Conservation (phyloP, 2,797 vertebrate species). For the Hyperoplus immaculatus region DNA sequence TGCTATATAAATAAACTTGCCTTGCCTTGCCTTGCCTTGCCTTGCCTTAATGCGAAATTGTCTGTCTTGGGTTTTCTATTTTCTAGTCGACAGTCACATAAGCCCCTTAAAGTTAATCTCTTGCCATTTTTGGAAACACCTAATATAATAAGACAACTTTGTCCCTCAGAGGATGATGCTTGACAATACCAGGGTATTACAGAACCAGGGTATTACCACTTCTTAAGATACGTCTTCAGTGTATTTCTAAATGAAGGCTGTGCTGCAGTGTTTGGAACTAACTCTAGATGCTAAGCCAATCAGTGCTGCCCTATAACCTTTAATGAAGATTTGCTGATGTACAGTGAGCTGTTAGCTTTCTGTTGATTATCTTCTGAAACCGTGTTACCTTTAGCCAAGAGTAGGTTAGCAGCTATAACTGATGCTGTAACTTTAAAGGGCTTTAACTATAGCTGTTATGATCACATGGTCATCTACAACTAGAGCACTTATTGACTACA, state of each 20-base stretch:
- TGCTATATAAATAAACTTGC: no score
- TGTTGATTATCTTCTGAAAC: not conserved
- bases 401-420: slow-evolving; percentile 14
- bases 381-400: not conserved
- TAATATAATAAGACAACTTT: slow-evolving; percentile 57
- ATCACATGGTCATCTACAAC: not conserved
- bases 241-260: slow-evolving; percentile 39
- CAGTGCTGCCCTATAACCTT: not conserved
- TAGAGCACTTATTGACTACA: not conserved
- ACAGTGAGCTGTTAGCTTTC: not conserved
- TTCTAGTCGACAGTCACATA: slow-evolving; percentile 48
- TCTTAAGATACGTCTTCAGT: slow-evolving; percentile 51
- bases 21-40: no score
- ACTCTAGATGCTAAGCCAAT: slow-evolving; percentile 24
- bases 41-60: slow-evolving; percentile 4
- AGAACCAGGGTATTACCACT: slow-evolving; percentile 39
- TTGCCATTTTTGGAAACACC: slow-evolving; percentile 58
- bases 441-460: not conserved
- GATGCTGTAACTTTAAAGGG: not conserved
- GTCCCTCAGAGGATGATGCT: slow-evolving; percentile 34
- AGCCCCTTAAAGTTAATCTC: slow-evolving; percentile 79
- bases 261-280: slow-evolving; percentile 20
- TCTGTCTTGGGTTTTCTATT: slow-evolving; percentile 23
- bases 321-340: not conserved
- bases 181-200: slow-evolving; percentile 36